Evolutionary conservation across 2,797 vertebrate species (phyloP), one percentile per base, ranked within the genome.

Genomic region (Corythornis leucogaster): DNA sequence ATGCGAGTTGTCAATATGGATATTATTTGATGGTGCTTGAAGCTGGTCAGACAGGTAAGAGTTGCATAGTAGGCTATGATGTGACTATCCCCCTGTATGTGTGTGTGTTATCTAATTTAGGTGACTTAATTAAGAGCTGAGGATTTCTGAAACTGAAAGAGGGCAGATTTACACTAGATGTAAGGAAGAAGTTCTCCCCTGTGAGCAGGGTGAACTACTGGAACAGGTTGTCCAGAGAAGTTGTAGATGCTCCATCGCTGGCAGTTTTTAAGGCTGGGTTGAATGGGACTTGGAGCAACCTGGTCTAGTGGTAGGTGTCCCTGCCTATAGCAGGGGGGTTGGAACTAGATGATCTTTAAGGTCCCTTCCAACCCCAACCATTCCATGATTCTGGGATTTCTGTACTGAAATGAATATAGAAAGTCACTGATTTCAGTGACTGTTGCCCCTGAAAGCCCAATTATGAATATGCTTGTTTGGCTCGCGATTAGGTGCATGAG

Each of bases 381-480:
- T 66, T 64, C 51, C 10, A 8, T 26, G 43, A 48, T 33, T 67
- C 25, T 61, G 18, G 18, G 24, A 35, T 67, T 67, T 80, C 57
- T 91, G 24, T 83, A 4, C 38, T 40, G 38, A 40, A 40, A 40
- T 40, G 38, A 40, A 14, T 40, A 40, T 15, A 40, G 38, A 40
- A 40, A 40, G 38, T 40, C 38, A 15, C 38, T 40, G 38, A 40
- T 40, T 40, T 40, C 6, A 11, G n/a, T 33, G 9, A 4, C 25
- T 31, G 18, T 57, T 77, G 14, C 4, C 8, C 0, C 2, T 25
- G 5, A 33, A 62, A 66, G 18, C 25, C 21, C 5, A 11, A 2
- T 45, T 38, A 35, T 1, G 7, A 7, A 3, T 3, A 1, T 1
- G 0, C 35, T 59, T 30, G 18, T 46, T 38, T 1, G 2, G 5